These are phyloP conservation scores for Physeter macrocephalus DNA, from an alignment of 2,113 vertebrate species.

Conservation along the genomic window DNA sequence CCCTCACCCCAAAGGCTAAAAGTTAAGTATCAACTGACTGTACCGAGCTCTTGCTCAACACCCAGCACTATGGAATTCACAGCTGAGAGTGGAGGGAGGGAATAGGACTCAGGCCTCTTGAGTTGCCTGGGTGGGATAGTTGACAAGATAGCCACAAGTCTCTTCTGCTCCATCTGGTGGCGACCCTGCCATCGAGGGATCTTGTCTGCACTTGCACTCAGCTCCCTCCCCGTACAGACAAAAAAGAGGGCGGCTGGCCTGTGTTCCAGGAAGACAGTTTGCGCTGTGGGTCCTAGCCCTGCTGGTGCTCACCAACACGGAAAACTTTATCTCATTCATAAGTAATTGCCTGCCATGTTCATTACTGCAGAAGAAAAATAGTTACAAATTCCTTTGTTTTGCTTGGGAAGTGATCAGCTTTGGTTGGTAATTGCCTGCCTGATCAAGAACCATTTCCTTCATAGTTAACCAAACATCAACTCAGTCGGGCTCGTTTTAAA, in stretches of 20 bases:
- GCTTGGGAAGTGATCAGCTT: constrained; percentile 42
- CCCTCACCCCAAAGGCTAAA: background rate
- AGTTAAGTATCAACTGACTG: background rate
- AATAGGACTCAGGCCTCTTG: background rate
- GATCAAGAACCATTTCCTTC: constrained; percentile 59
- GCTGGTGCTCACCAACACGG: background rate
- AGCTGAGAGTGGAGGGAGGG: background rate
- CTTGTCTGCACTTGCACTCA: background rate
- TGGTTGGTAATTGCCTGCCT: constrained; percentile 55
- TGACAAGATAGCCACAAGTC: background rate
- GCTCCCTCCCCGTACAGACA: rapidly evolving
- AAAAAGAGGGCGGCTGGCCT: background rate
- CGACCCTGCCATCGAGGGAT: rapidly evolving
- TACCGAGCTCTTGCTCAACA: background rate
- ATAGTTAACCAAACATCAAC: constrained; percentile 57
- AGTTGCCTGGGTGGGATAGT: background rate
- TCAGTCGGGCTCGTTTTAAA: constrained; percentile 40
- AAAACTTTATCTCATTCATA: constrained; percentile 30
- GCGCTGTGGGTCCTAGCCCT: background rate
- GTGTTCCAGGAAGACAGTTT: background rate
- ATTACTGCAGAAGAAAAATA: constrained; percentile 23
- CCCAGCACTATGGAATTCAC: background rate
- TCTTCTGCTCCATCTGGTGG: background rate
- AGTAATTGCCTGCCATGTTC: background rate
- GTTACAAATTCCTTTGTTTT: constrained; percentile 51